These are phyloP conservation scores for Ceratotherium simum DNA, from an alignment of 2,113 vertebrate genomes.

Conservation along the genomic window DNA sequence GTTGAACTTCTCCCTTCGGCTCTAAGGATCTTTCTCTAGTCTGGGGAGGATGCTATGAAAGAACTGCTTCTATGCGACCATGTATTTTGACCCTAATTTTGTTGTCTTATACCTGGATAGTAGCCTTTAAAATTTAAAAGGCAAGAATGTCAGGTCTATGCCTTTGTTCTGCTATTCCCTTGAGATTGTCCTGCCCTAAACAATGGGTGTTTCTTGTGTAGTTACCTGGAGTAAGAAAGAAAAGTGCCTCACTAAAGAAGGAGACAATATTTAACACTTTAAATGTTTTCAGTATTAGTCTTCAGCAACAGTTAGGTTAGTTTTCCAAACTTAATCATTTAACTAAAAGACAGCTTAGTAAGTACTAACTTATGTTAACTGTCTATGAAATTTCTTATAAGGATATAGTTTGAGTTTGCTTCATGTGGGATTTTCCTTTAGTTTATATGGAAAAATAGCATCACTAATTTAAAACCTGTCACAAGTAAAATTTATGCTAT, in stretches of 20 bases:
- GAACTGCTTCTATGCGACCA: neutral
- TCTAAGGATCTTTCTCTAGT: neutral
- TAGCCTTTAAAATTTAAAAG: neutral
- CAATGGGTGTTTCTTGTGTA: neutral
- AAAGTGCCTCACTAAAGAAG: neutral
- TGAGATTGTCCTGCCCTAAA: neutral
- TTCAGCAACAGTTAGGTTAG: neutral
- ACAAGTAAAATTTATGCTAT: neutral
- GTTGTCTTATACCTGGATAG: neutral
- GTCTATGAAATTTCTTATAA: neutral
- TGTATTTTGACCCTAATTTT: neutral
- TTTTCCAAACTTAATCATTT: slow-evolving; percentile 3
- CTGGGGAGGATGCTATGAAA: neutral
- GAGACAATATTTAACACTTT: neutral
- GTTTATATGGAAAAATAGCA: neutral
- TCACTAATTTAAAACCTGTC: neutral
- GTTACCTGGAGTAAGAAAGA: neutral
- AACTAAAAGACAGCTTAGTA: neutral
- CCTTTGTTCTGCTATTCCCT: neutral
- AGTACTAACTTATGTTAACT: neutral
- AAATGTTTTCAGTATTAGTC: neutral
- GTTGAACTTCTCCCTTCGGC: neutral
- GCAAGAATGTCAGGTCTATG: neutral
- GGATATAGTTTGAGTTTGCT: neutral
- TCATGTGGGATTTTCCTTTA: neutral